Base-by-base conservation (phyloP, 2,888 invertebrate genomes). In the Cheilosia scutellata region DNA sequence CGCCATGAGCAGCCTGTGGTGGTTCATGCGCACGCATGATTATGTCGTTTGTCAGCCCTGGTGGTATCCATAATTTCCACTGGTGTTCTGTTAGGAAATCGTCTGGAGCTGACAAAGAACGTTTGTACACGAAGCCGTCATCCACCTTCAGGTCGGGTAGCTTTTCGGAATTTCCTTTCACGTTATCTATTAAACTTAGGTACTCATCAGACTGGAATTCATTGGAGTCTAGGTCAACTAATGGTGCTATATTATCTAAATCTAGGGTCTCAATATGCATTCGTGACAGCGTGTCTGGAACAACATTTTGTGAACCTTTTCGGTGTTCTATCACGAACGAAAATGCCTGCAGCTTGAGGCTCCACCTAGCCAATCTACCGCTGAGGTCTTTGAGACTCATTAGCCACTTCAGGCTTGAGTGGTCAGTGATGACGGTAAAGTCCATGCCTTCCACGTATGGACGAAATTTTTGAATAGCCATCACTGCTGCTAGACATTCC, bases 311-410 rank as follows among this genome's bases (percentile, higher is more conserved):
- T 0, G 82, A 82, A 0, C 89, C 89, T 58, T 87, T 89, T 13
- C 90, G 79, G 70, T 90, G 89, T 5, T 79, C 77, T 2, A 83
- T 78, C 1, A 42, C 29, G 71, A 66, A 29, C 87, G n/a, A 9
- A 9, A n/a, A n/a, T 7, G 11, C n/a, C 44, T 44, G 44, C 13
- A 20, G 20, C 20, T 20, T 20, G 20, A 20, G 20, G 20, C 20
- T 20, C 20, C 20, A 20, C 20, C 20, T 20, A 20, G 20, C 20
- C 20, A 20, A 20, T 20, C 20, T 20, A 20, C 20, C 20, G 2
- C 20, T 20, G 20, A 20, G 20, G 20, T 20, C 20, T 20, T 20
- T 20, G 20, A 20, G 20, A 20, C 20, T 20, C 20, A 20, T 20
- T 20, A 20, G 20, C 20, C 20, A 20, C 2, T 20, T 20, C 0